These are phyloP conservation scores for Calephelis perditalis DNA, from an alignment of 2,888 invertebrate genomes.

Conservation along the genomic window DNA sequence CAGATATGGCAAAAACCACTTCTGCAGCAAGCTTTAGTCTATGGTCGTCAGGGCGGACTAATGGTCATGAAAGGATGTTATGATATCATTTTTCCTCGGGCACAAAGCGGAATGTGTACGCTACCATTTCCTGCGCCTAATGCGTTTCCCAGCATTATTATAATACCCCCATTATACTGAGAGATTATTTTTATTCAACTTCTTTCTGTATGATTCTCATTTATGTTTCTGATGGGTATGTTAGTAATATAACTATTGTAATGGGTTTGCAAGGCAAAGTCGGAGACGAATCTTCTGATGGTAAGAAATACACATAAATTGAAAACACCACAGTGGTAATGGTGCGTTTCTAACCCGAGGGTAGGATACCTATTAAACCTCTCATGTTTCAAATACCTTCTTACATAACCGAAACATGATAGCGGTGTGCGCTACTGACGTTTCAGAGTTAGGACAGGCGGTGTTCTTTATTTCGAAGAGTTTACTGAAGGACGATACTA, in stretches of 20 bases:
- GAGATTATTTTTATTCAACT: conserved; percentile 42
- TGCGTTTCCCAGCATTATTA: conserved; percentile 43
- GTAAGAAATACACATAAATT: no score
- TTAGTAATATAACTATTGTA: conserved; percentile 18
- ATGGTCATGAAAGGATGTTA: conserved; percentile 72
- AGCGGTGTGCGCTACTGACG: no score
- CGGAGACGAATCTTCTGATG: no score
- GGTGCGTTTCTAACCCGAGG: no score
- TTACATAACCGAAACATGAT: no score
- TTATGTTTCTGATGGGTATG: conserved; percentile 7
- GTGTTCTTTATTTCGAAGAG: no score
- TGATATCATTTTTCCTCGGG: conserved; percentile 71
- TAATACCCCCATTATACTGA: conserved; percentile 36
- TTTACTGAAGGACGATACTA: no score
- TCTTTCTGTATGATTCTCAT: conserved; percentile 16
- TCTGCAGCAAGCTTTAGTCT: conserved; percentile 31
- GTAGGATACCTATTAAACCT: no score
- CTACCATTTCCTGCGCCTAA: conserved; percentile 67
- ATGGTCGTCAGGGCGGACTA: conserved; percentile 50
- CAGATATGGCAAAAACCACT: conserved; percentile 1
- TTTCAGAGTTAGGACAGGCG: no score
- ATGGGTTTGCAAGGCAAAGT: no score
- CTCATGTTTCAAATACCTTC: no score
- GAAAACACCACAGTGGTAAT: no score
- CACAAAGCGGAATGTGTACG: conserved; percentile 61